phyloP scores from a whole-genome alignment of 2,888 invertebrate species.

The Lithophane socia region DNA sequence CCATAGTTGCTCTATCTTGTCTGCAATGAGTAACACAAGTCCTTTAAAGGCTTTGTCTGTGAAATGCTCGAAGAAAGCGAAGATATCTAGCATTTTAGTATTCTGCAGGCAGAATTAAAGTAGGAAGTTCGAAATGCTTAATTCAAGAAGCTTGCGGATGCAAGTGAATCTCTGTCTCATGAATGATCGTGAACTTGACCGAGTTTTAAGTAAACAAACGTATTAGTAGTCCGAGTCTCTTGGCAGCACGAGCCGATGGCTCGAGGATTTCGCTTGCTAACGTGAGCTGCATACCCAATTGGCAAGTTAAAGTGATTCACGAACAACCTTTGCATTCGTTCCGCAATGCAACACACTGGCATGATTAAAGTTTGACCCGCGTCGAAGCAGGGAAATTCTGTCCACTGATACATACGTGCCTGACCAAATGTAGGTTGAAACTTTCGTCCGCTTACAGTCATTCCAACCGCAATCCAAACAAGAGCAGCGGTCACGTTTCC shows the following conservation, averaged over 20 bases:
- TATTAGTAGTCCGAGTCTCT: constrained; percentile 73
- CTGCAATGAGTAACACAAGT: constrained; percentile 17
- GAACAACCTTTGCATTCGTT: constrained; percentile 85
- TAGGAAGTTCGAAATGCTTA: constrained; percentile 44
- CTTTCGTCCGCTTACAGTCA: constrained; percentile 84
- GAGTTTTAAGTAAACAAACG: constrained; percentile 69
- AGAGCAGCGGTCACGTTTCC: constrained; percentile 84
- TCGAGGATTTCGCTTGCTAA: constrained; percentile 78
- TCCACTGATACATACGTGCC: constrained; percentile 83
- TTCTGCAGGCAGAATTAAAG: constrained; percentile 13
- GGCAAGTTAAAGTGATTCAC: constrained; percentile 69
- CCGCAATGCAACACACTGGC: constrained; percentile 84
- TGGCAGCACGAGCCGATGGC: constrained; percentile 76
- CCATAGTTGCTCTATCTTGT: constrained; percentile 58
- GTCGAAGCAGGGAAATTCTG: constrained; percentile 84
- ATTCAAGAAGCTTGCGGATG: constrained; percentile 48
- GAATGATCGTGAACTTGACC: constrained; percentile 65
- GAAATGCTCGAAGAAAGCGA: constrained; percentile 36
- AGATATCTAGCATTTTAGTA: constrained; percentile 35
- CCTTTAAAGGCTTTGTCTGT: constrained; percentile 36
- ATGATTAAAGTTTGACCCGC: constrained; percentile 79
- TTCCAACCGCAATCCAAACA: constrained; percentile 86
- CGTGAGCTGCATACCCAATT: constrained; percentile 78
- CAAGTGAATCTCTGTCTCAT: constrained; percentile 53
- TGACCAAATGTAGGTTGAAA: constrained; percentile 84